Conservation (phyloP, 2,888 invertebrate genomes). For the Resseliella maxima region DNA sequence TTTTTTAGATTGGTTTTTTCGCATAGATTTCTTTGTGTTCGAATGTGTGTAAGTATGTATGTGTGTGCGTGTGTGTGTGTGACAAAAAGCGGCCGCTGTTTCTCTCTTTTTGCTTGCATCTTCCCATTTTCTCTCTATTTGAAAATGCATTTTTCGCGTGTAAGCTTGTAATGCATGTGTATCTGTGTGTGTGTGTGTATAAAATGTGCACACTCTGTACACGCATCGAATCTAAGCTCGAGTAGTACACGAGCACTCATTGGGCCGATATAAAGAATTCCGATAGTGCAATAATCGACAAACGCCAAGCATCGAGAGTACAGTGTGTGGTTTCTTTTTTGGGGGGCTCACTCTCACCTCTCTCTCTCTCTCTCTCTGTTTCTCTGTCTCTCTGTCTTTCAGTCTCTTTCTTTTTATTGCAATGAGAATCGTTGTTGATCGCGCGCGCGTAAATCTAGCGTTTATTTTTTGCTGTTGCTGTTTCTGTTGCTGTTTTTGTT, state of each 20-base stretch:
- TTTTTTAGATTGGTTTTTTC: not conserved
- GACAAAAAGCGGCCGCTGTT: not conserved
- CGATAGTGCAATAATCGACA: slow-evolving; percentile 45
- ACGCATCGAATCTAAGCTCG: not conserved
- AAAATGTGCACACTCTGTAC: not conserved
- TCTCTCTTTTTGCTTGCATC: not conserved
- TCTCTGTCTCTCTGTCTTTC: not conserved
- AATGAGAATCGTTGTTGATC: not conserved
- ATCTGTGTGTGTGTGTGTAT: not conserved
- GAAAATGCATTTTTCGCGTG: not conserved
- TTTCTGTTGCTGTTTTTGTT: too few species aligned
- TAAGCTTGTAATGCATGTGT: not conserved
- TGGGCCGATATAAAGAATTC: slow-evolving; percentile 26
- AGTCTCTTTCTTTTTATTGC: not conserved
- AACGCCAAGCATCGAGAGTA: not conserved
- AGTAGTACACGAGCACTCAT: not conserved
- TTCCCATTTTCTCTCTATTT: not conserved
- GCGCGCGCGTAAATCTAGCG: not conserved
- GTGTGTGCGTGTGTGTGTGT: not conserved
- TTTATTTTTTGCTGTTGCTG: not conserved
- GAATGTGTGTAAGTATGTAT: not conserved
- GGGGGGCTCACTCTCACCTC: too few species aligned
- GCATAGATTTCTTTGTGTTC: not conserved
- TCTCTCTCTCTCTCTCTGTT: not conserved
- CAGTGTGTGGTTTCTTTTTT: slow-evolving; percentile 20